phyloP scores from a whole-genome alignment of 2,113 vertebrate species.

The Semicossyphus pulcher region DNA sequence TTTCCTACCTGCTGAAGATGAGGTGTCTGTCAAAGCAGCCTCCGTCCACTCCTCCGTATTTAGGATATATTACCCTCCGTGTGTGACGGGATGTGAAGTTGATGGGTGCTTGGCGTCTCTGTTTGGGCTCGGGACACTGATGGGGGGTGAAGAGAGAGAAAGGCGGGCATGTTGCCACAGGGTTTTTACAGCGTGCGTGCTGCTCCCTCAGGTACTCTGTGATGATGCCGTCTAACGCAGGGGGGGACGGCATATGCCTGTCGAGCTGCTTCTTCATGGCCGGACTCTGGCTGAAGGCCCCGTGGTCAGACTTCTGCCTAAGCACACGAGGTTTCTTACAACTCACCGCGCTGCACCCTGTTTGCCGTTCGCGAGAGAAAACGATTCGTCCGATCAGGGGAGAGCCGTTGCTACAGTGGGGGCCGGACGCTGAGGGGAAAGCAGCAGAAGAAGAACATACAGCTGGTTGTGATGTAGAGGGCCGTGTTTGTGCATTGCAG shows the following conservation, averaged over 20 bases:
- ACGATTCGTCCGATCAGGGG: constrained; percentile 94
- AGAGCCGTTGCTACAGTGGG: constrained; percentile 86
- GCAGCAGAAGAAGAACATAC: constrained; percentile 76
- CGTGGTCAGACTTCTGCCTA: constrained; percentile 97
- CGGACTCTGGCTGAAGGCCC: constrained; percentile 97
- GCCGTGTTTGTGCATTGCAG: constrained; percentile 87
- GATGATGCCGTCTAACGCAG: constrained; percentile 97
- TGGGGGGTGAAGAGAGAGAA: constrained; percentile 99
- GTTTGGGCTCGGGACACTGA: constrained; percentile 99
- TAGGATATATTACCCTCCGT: constrained; percentile 94
- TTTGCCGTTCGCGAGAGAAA: constrained; percentile 93
- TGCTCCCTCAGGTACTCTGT: constrained; percentile 98
- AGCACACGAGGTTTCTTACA: constrained; percentile 92
- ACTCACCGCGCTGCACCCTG: constrained; percentile 85
- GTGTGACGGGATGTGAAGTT: constrained; percentile 97
- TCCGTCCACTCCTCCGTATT: constrained; percentile 97
- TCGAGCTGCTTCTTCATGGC: constrained; percentile 99
- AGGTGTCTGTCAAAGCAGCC: constrained; percentile 99
- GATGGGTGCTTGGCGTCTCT: constrained; percentile 95
- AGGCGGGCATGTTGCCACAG: constrained; percentile 98
- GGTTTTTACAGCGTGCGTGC: constrained; percentile 99
- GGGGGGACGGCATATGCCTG: constrained; percentile 95
- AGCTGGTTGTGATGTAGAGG: constrained; percentile 84
- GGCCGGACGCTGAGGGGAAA: constrained; percentile 79
- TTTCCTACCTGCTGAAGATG: constrained; percentile 95